A percentile compares a stretch with the other conserved stretches of the same genome.
Conservation (phyloP, 2,797 vertebrate species). For the Coracias cyanogaster region DNA sequence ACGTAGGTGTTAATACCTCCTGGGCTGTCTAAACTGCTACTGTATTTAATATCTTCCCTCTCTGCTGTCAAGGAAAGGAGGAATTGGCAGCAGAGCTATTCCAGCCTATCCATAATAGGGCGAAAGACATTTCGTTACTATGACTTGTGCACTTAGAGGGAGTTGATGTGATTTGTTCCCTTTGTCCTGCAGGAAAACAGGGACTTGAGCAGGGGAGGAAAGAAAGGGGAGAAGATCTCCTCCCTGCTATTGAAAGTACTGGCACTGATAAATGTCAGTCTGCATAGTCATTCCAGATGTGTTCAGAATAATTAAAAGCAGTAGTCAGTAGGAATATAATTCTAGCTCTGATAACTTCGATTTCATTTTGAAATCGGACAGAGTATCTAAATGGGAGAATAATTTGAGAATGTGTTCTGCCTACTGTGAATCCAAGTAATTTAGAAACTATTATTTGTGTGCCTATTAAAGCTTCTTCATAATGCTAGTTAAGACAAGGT, state of each 20-base stretch:
- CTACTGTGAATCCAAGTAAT: neutral
- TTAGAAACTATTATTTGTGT: conserved; percentile 17
- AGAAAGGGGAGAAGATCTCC: neutral
- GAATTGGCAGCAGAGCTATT: neutral
- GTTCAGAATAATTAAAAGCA: conserved; percentile 36
- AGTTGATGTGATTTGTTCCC: neutral
- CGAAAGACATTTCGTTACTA: neutral
- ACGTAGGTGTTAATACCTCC: accelerated
- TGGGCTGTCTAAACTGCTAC: neutral
- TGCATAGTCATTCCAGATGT: neutral
- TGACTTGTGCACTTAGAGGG: neutral
- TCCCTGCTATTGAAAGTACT: neutral
- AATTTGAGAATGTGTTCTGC: conserved; percentile 43
- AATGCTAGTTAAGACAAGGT: neutral
- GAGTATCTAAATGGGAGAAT: conserved; percentile 20
- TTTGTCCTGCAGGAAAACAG: neutral
- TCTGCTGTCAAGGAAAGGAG: neutral
- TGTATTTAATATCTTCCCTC: neutral
- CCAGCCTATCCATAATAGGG: neutral
- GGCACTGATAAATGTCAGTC: neutral
- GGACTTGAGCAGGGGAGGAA: neutral
- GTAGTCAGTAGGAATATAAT: neutral
- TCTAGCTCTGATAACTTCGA: conserved; percentile 15
- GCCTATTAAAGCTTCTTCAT: neutral
- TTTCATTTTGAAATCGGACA: conserved; percentile 43